Evolutionary conservation across 2,797 vertebrate species (phyloP), one percentile per base, ranked within the genome.

Genomic region (Gymnoscopelus microlampas): DNA sequence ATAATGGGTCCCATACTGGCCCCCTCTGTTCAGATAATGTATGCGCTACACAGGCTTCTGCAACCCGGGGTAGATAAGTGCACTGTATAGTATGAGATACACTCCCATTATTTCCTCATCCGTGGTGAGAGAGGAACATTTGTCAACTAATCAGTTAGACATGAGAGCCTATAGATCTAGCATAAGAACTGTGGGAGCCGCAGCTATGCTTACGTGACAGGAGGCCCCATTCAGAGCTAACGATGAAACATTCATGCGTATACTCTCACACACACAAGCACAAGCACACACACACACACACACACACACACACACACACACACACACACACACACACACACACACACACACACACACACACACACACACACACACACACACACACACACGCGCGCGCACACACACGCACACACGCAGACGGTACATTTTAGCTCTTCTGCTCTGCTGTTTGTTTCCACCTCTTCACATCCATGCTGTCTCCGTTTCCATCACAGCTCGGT

Each of bases 401-500:
- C 35, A 81, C 29, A 47, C 66, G 63, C 51, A 80, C 15, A 76
- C 68, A 70, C 57, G 35, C 35, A 39, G 1, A 39, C 39, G 8
- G 39, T 44, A 44, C 39, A 44, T 44, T 2, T 54, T 66, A 73
- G 69, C 74, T 78, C 76, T 79, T 86, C 78, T 87, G 75, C 79
- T 86, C 78, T 85, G 83, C 87, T 80, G 39, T 87, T 68, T 87
- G 74, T 89, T 84, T 83, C 82, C 84, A 83, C 76, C 79, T 85
- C 68, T 78, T 82, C 73, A 81, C 77, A 53, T 61, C 80, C 71
- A 81, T 83, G 68, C 80, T 82, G 73, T 68, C 39, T 86, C 70
- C 74, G 76, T 87, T 71, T 85, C 71, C 79, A 78, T 90, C 81
- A 68, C 68, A 1, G 84, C 87, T 90, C 84, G 64, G 59, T 68